These are phyloP conservation scores for Mesoclemmys tuberculata DNA, from an alignment of 2,113 vertebrate species.

Conservation along the genomic window DNA sequence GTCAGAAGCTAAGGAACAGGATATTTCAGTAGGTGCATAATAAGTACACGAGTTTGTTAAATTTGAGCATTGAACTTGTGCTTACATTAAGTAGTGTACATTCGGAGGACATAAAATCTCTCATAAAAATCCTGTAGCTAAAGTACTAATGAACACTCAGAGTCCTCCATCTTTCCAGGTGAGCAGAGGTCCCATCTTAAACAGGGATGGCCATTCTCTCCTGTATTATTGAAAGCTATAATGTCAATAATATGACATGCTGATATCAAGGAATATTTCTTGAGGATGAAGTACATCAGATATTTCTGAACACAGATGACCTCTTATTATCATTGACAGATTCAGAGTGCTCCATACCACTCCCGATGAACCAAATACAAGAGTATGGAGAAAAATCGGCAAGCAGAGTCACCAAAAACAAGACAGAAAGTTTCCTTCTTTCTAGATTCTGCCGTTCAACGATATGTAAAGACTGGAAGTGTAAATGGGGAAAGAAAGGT, in stretches of 20 bases:
- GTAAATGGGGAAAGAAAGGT: conserved; percentile 73
- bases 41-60: neutral
- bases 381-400: conserved; percentile 38
- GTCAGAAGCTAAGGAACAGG: neutral
- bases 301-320: conserved; percentile 64
- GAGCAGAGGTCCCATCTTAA: neutral
- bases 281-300: neutral
- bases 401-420: conserved; percentile 58
- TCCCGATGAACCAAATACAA: conserved; percentile 30
- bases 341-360: conserved; percentile 62
- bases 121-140: neutral
- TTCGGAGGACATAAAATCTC: neutral
- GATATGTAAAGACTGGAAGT: conserved; percentile 69
- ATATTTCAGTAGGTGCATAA: neutral
- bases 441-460: conserved; percentile 69
- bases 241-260: neutral
- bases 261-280: conserved; percentile 1
- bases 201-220: neutral
- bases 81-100: neutral
- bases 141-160: rapidly evolving
- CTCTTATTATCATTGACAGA: conserved; percentile 73
- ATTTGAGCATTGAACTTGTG: neutral
- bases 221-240: neutral
- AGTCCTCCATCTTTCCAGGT: rapidly evolving
- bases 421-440: conserved; percentile 66